These are phyloP conservation scores for Limosa lapponica DNA, from an alignment of 2,797 vertebrate species.

Conservation along the genomic window DNA sequence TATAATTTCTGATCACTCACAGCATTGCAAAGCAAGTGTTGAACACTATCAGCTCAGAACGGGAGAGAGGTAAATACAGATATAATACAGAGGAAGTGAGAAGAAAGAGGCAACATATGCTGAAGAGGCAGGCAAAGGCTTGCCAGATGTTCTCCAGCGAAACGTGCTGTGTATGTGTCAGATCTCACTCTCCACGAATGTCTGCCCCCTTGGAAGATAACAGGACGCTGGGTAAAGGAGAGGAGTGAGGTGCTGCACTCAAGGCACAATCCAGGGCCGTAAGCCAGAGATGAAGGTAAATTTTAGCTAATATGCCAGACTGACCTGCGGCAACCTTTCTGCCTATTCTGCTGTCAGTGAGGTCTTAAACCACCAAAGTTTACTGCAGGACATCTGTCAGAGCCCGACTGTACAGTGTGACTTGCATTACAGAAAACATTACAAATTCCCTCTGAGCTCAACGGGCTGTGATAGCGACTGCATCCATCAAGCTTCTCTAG, in stretches of 20 bases:
- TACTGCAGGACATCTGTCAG: not conserved
- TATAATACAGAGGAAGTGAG: accelerated
- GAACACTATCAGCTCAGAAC: accelerated
- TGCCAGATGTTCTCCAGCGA: not conserved
- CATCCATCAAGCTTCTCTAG: not conserved
- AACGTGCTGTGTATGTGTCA: not conserved
- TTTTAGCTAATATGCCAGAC: not conserved
- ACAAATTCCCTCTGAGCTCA: not conserved
- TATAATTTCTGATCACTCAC: accelerated
- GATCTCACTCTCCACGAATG: accelerated
- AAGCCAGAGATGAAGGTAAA: not conserved
- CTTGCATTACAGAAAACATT: not conserved
- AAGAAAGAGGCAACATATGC: not conserved
- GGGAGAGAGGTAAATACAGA: not conserved
- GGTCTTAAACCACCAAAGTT: not conserved
- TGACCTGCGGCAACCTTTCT: not conserved
- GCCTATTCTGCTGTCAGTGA: accelerated
- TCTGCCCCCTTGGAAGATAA: not conserved
- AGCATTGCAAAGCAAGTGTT: accelerated
- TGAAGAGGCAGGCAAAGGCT: not conserved
- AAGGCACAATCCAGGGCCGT: not conserved
- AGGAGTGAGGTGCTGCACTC: accelerated
- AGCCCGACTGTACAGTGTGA: accelerated
- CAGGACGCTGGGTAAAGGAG: accelerated
- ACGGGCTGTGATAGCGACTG: not conserved